A percentile compares a stretch with the other conserved stretches of the same genome.
phyloP scores from a whole-genome alignment of 1,140 invertebrate genomes.

The Drosophila takahashii region DNA sequence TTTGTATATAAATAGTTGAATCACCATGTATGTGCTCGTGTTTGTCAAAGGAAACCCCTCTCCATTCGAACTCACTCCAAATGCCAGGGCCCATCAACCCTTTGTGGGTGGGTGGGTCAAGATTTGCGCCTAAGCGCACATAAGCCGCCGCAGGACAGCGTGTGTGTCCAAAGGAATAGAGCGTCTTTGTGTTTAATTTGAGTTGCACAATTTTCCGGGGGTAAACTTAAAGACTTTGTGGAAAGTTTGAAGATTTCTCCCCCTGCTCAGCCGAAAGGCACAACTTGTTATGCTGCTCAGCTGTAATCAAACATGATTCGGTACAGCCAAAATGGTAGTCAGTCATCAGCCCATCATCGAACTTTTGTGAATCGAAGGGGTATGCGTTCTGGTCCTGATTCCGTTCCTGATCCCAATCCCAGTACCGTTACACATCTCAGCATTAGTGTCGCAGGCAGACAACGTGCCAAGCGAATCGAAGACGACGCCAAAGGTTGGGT shows the following conservation, averaged over 20 bases:
- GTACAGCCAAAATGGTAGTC: constrained; percentile 40
- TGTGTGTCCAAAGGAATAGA: constrained; percentile 41
- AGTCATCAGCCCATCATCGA: constrained; percentile 48
- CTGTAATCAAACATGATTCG: constrained; percentile 82
- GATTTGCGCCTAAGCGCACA: constrained; percentile 80
- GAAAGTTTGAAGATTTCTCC: constrained; percentile 22
- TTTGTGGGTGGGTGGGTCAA: constrained; percentile 64
- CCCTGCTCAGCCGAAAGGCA: constrained; percentile 18
- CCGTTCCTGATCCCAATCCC: constrained; percentile 27
- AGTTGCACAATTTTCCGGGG: constrained; percentile 48
- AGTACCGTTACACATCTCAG: constrained; percentile 66
- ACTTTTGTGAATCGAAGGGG: constrained; percentile 21
- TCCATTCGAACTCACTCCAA: constrained; percentile 2
- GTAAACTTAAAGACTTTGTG: constrained; percentile 61
- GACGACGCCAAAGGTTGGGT: constrained; percentile 40
- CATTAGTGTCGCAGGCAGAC: constrained; percentile 76
- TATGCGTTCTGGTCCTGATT: constrained; percentile 9
- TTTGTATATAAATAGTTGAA: constrained; percentile 78
- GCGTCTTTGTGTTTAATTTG: constrained; percentile 71
- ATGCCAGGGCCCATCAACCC: constrained; percentile 29
- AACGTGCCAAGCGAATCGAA: constrained; percentile 77
- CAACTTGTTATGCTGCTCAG: constrained; percentile 78
- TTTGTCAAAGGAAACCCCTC: constrained; percentile 65
- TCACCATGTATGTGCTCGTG: constrained; percentile 24
- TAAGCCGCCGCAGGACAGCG: constrained; percentile 75